Evolutionary conservation across 1,140 invertebrate genomes (phyloP).

Genomic region (Drosophila equinoxialis): DNA sequence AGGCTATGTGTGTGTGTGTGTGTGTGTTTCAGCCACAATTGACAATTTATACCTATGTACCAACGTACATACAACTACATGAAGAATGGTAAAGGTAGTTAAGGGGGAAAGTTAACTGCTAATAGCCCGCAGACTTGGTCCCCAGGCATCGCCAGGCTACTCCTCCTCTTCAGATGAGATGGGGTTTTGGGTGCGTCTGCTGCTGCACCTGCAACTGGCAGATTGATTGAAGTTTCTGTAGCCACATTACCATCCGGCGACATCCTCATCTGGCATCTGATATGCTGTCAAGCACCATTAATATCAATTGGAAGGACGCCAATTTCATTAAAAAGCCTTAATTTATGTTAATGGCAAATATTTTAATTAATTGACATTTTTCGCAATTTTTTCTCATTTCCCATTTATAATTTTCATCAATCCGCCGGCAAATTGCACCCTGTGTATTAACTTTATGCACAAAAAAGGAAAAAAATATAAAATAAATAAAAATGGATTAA

Average conservation of each 20-base stretch:
- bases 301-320: slow-evolving; percentile 69
- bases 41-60: slow-evolving; percentile 53
- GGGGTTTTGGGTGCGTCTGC: background rate
- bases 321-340: slow-evolving; percentile 70
- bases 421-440: too few relatives aligned
- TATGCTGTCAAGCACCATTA: slow-evolving; percentile 55
- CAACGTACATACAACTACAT: slow-evolving; percentile 1
- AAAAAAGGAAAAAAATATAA: background rate
- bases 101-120: slow-evolving; percentile 1
- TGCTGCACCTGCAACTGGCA: slow-evolving; percentile 13
- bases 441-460: too few relatives aligned
- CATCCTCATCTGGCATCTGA: background rate
- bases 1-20: too few relatives aligned
- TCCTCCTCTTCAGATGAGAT: too few relatives aligned
- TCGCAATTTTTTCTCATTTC: background rate
- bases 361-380: slow-evolving; percentile 68
- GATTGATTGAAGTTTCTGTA: slow-evolving; percentile 9
- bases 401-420: too few relatives aligned
- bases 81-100: background rate
- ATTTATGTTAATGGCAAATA: slow-evolving; percentile 80
- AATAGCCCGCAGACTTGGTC: background rate
- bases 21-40: slow-evolving; percentile 47
- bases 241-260: slow-evolving; percentile 10
- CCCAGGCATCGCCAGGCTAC: background rate
- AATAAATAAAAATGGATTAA: background rate